Conservation (phyloP, 2,113 vertebrate species). For the Myotis brandtii region DNA sequence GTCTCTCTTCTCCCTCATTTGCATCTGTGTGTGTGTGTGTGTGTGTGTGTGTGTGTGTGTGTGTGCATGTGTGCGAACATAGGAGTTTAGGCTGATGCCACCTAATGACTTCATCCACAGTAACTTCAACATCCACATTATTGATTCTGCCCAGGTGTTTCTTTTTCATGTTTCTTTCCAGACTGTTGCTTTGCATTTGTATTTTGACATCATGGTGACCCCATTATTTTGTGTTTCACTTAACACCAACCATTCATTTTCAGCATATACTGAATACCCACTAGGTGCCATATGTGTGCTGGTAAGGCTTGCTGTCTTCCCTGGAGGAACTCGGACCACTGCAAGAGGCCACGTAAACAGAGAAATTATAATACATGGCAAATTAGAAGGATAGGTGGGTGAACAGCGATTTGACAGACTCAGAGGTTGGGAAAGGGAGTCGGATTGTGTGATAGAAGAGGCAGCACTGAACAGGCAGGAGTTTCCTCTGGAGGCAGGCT, state of each 20-base stretch:
- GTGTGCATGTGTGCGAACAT: not conserved
- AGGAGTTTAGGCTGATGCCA: not conserved
- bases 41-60: too few relatives aligned
- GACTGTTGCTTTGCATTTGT: not conserved
- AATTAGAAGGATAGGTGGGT: not conserved
- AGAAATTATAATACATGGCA: not conserved
- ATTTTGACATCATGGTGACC: not conserved
- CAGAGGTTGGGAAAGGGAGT: not conserved
- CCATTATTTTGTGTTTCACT: not conserved
- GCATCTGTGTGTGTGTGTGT: not conserved
- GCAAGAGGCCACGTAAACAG: not conserved
- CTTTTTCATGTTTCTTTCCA: not conserved
- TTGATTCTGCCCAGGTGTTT: not conserved
- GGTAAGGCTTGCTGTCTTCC: not conserved
- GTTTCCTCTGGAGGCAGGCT: not conserved
- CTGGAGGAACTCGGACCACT: not conserved
- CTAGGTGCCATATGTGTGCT: not conserved
- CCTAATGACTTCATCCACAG: not conserved
- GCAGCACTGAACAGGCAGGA: rapidly evolving
- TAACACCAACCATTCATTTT: not conserved
- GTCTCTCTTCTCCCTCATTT: not conserved
- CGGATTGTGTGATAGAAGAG: not conserved
- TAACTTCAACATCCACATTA: not conserved
- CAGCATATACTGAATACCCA: rapidly evolving
- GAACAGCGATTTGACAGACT: not conserved